Base-by-base conservation (phyloP, 2,113 vertebrate species). In the Platichthys flesus region DNA sequence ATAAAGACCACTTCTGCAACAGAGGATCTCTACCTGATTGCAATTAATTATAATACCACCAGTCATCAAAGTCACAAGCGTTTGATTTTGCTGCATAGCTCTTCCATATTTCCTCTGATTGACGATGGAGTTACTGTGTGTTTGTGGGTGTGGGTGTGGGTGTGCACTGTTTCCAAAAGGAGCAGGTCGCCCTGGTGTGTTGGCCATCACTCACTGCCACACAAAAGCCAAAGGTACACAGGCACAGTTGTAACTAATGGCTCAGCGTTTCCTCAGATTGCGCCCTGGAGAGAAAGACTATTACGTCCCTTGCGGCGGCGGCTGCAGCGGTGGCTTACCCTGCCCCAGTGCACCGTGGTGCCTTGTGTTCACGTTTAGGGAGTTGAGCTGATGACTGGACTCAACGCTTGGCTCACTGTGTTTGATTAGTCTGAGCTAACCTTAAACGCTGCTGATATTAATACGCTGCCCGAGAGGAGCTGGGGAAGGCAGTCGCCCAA, bases 381-480 rank as follows among this genome's bases (percentile, higher is more conserved):
- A 71, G 57, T 58, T 7, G 47, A 81, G 78, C 67, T 68, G 64
- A 76, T 85, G 78, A 71, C 78, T 52, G 82, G 74, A 58, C 85
- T 91, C 76, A 82, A 82, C 75, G 89, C 85, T 87, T 67, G 70
- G 61, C 86, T 92, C 86, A 9, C 89, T 72, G 59, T 85, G 86
- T 93, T 89, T 92, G 87, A 93, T 93, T 90, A 92, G 88, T 88
- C 52, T 70, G 76, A 61, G 87, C 78, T 87, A 86, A 90, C 85
- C 86, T 82, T 87, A 90, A 92, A 90, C 9, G 55, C 60, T 40
- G 61, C 67, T 67, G 87, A 85, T 91, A 91, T 92, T 91, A 91
- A 91, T 86, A 82, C 81, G 23, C 69, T 18, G 63, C 83, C 85
- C 21, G n/a, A 67, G 80, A 90, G 80, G 62, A 86, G 80, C 68